These are phyloP conservation scores for Linurgus olivaceus DNA, from an alignment of 2,797 vertebrate species.

Conservation along the genomic window DNA sequence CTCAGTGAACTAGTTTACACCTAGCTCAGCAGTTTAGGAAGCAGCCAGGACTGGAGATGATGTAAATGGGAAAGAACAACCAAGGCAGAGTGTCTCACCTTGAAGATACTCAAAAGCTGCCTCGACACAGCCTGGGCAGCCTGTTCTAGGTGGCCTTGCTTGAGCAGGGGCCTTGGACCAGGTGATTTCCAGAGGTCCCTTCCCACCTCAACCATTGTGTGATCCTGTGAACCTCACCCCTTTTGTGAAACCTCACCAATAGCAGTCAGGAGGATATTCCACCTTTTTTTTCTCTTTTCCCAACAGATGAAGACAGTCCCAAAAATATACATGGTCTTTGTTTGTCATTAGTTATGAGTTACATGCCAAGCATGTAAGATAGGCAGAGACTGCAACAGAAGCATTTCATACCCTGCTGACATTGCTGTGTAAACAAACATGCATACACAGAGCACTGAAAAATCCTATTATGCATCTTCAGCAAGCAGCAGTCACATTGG, in stretches of 20 bases:
- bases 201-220: neutral
- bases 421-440: neutral
- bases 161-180: neutral
- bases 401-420: neutral
- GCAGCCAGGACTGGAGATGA: neutral
- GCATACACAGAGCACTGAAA: neutral
- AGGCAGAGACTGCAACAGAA: neutral
- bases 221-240: neutral
- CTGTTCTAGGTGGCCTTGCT: neutral
- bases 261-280: neutral
- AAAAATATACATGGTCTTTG: neutral
- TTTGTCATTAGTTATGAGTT: neutral
- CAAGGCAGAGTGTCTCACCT: neutral
- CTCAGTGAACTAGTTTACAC: neutral
- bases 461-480: neutral
- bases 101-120: neutral
- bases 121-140: accelerated
- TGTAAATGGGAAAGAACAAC: neutral
- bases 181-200: neutral
- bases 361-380: neutral
- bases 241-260: neutral
- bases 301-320: neutral
- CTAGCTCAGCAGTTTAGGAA: neutral
- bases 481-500: neutral
- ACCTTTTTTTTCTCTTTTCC: neutral